Base-by-base conservation (phyloP, 2,888 invertebrate species). In the Venusia cambrica region DNA sequence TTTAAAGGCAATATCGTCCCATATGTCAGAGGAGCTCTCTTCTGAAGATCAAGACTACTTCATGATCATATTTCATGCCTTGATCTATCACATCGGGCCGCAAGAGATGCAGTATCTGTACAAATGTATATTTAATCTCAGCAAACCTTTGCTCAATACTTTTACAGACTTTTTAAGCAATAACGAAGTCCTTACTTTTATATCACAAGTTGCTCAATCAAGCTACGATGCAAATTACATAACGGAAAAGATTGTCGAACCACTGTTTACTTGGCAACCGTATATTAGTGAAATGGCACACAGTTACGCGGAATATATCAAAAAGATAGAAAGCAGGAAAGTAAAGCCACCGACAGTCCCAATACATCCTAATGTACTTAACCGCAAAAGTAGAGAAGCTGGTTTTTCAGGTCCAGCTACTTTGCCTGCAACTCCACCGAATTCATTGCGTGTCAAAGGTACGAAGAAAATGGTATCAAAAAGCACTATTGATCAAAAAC, bases 151-250 rank as follows among this genome's bases (percentile, higher is more conserved):
- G 19, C 46, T 85, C 5, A 49, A 56, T 24, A 60, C 56, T 2
- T 72, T 89, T 17, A 66, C 87, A 7, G 68, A 68, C 24, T 87
- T 78, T 55, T 66, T 90, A 25, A 68, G 72, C 14, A 74, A 77
- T 31, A 79, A 87, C 49, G 80, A 88, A 53, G 73, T 79, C 28
- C 59, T 89, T 24, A 60, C 76, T 16, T 71, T 65, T 17, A 72
- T 88, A 41, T 75, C 88, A 5, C 74, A 85, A 64, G 64, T 79
- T 38, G 88, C 87, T 13, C 80, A 87, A 49, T 48, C 58, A 19
- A 56, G 71, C 48, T 90, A 88, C 49, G 90, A 89, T 37, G 79
- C 80, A 19, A 73, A 65, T 13, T 90, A 80, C 48, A 75, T 89
- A 9, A 69, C 88, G 2, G 73, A 87, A 17, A 79, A 81, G 43